Evolutionary conservation across 2,888 invertebrate genomes (phyloP), one percentile per base, ranked within the genome.

Genomic region (Erynnis tages): DNA sequence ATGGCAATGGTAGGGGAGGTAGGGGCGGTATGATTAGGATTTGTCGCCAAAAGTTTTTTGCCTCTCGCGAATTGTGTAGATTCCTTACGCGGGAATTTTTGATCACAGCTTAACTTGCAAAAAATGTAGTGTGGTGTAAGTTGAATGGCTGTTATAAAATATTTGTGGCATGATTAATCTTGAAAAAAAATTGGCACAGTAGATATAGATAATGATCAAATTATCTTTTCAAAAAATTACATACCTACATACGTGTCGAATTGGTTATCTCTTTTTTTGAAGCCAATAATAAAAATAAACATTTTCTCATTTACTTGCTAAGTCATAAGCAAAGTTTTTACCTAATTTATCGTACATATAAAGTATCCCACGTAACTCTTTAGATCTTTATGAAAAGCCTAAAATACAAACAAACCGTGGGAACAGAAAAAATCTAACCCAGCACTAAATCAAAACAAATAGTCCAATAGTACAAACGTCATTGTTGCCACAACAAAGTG

Each of bases 401-500:
- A 34, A 35, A n/a, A 8, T 25, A 37, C 27, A 47, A 27, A 27
- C 4, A 27, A 13, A 38, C 60, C 81, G 79, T 85, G 86, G 65
- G 85, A 84, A 87, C 54, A 53, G 66, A 67, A 69, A 67, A 60
- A 23, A 11, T 7, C 17, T 16, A 23, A 43, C 14, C 21, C 35
- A 46, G 48, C 65, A 75, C 70, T 80, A 84, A 86, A 87, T 80
- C 79, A 83, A 80, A 82, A 83, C 82, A 84, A 88, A 84, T 81
- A 85, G 76, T 73, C 68, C 52, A 69, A 81, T 77, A 82, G 69
- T 68, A 77, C 79, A 80, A 81, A 74, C 65, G 76, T 79, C 79
- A 84, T 87, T 89, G 87, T 89, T 89, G 84, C 82, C 81, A 84
- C 85, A 89, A 88, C 85, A 89, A 82, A 83, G 83, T 88, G 79